Evolutionary conservation across 1,140 invertebrate genomes (phyloP), one percentile per base, ranked within the genome.

Genomic region (Lepidurus apus): DNA sequence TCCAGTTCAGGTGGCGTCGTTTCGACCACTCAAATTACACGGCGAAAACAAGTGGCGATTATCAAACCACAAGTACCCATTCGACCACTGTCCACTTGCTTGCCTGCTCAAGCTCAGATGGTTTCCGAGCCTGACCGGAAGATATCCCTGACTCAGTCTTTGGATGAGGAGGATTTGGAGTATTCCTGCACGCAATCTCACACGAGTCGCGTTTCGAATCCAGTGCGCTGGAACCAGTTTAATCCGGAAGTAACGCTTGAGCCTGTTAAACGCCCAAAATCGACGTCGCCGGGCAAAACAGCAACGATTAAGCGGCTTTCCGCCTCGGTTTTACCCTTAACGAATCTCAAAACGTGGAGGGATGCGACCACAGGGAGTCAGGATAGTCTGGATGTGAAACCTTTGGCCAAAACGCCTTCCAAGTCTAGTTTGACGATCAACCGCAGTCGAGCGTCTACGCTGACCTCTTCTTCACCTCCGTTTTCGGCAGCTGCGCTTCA

Each of bases 171-270:
- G 17, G 53, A 65, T 17, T 9, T 65, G 21, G 53, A 65, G 17
- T 65, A 65, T 65, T 65, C 53, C 1, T 65, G 53, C 21, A 65
- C 53, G 17, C 5, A 65, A 65, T 21, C 53, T 65, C 1, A 65
- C 53, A 65, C 53, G n/a, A 65, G 53, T 65, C 53, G 53, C 17
- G 53, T 65, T 65, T 65, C 53, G 13, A 65, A 65, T 21, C 53
- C 53, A 65, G 53, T 65, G 53, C 53, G 53, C 3, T 65, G 53
- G 53, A 65, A 65, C 53, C 53, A 65, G 21, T 65, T 65, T 47
- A 47, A 17, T 47, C 45, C 17, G 17, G 8, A 7, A 17, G 53
- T 17, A 13, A 17, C 53, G 17, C 6, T n/a, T 13, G 53, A 65
- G 21, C n/a, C 21, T 65, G 53, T n/a, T 13, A 65, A 65, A 65